phyloP scores from a whole-genome alignment of 2,113 vertebrate genomes.

The Etheostoma spectabile region DNA sequence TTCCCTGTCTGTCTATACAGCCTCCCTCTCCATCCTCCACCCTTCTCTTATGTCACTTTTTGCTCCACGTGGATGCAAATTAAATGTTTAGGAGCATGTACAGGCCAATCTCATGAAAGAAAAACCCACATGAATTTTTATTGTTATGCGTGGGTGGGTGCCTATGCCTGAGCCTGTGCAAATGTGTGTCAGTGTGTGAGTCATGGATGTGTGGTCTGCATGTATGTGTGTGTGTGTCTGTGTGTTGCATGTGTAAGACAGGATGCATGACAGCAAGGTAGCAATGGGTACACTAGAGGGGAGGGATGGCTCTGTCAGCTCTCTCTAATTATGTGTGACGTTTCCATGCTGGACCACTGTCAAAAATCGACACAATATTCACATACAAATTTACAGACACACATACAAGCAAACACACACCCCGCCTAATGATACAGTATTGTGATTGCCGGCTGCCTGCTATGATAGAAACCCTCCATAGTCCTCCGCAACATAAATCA shows the following conservation, averaged over 20 bases:
- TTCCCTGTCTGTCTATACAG: constrained; percentile 31
- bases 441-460: constrained; percentile 81
- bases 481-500: constrained; percentile 82
- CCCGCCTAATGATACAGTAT: constrained; percentile 77
- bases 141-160: constrained; percentile 45
- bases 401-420: constrained; percentile 41
- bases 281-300: constrained; percentile 29
- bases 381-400: constrained; percentile 53
- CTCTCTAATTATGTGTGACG: constrained; percentile 81
- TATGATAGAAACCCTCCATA: constrained; percentile 79
- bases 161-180: constrained; percentile 35
- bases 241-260: constrained; percentile 38
- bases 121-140: constrained; percentile 54
- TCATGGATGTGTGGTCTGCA: constrained; percentile 15
- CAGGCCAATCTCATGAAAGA: constrained; percentile 45
- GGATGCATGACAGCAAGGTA: constrained; percentile 62
- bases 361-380: constrained; percentile 64
- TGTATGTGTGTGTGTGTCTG: constrained; percentile 18
- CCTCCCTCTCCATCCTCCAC: constrained; percentile 36
- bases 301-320: constrained; percentile 71
- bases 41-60: constrained; percentile 49
- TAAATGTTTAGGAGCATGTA: constrained; percentile 58
- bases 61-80: constrained; percentile 57
- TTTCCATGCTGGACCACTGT: constrained; percentile 77
- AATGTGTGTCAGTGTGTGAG: constrained; percentile 61